A percentile compares a stretch with the other conserved stretches of the same genome.
phyloP scores from a whole-genome alignment of 2,113 vertebrate species.

The Oreochromis aureus region DNA sequence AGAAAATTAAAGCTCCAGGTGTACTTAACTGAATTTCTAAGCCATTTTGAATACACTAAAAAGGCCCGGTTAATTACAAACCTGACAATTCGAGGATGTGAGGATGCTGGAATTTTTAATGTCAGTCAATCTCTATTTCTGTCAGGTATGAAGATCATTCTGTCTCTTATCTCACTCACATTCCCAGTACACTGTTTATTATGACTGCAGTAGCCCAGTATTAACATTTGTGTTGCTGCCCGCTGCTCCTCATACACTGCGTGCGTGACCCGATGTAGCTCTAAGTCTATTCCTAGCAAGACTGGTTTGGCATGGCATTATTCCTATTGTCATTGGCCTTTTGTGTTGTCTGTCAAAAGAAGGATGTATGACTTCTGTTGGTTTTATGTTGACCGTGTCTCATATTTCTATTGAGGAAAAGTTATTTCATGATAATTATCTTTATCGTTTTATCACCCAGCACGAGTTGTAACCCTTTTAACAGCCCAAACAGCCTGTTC shows the following conservation, averaged over 20 bases:
- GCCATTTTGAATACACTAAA: background rate
- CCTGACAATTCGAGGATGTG: background rate
- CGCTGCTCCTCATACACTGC: background rate
- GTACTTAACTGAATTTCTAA: background rate
- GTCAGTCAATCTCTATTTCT: background rate
- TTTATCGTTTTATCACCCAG: background rate
- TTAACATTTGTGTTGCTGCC: background rate
- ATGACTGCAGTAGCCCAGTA: background rate
- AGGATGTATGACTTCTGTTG: background rate
- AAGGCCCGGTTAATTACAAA: background rate
- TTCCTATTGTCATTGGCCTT: background rate
- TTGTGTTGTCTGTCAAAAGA: background rate
- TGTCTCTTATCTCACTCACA: background rate
- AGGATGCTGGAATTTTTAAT: background rate
- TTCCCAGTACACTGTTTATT: background rate
- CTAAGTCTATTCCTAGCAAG: background rate
- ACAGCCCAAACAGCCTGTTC: background rate
- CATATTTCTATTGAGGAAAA: background rate
- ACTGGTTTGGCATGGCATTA: background rate
- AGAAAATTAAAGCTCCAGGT: background rate
- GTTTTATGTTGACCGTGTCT: background rate
- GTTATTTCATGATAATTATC: background rate
- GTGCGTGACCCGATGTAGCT: background rate
- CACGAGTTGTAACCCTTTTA: background rate
- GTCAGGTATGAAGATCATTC: background rate